Conservation (phyloP, 2,888 invertebrate species). For the Drosophila birchii region DNA sequence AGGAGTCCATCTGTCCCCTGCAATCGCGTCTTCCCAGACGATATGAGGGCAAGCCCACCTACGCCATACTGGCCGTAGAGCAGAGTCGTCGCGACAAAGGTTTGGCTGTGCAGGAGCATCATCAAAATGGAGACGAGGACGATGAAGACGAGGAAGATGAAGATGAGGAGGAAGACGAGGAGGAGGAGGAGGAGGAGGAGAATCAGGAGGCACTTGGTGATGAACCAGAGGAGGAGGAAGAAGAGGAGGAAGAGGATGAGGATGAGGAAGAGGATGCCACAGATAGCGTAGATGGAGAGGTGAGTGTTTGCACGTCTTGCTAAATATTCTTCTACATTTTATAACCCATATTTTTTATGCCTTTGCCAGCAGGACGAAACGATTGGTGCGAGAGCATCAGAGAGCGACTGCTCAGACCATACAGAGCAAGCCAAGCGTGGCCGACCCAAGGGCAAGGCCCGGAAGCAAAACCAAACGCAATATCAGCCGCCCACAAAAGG, state of each 20-base stretch:
- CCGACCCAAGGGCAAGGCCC: slow-evolving; percentile 25
- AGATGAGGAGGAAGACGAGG: slow-evolving; percentile 40
- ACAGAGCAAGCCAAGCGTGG: slow-evolving; percentile 26
- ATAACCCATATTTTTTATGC: neutral
- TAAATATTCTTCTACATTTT: neutral
- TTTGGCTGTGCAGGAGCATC: slow-evolving; percentile 67
- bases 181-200: slow-evolving; percentile 31
- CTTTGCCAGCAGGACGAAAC: slow-evolving; percentile 22
- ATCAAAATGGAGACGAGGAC: slow-evolving; percentile 49
- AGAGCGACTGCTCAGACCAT: slow-evolving; percentile 38
- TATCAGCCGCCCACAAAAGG: slow-evolving; percentile 13
- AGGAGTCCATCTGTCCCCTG: slow-evolving; percentile 77
- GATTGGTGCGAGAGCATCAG: slow-evolving; percentile 37
- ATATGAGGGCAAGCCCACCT: slow-evolving; percentile 84
- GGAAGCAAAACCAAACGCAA: slow-evolving; percentile 42
- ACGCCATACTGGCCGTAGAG: slow-evolving; percentile 84
- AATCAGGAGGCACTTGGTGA: slow-evolving; percentile 59
- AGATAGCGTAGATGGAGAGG: slow-evolving; percentile 13
- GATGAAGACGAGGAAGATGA: slow-evolving; percentile 34
- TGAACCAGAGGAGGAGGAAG: slow-evolving; percentile 40
- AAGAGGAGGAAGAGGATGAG: slow-evolving; percentile 30
- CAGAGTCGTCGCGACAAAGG: slow-evolving; percentile 81
- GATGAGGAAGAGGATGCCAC: slow-evolving; percentile 21
- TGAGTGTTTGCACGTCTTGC: neutral
- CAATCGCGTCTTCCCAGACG: slow-evolving; percentile 76